A percentile compares a stretch with the other conserved stretches of the same genome.
These are phyloP conservation scores for Phodopus roborovskii DNA, from an alignment of 2,113 vertebrate species.

Conservation along the genomic window DNA sequence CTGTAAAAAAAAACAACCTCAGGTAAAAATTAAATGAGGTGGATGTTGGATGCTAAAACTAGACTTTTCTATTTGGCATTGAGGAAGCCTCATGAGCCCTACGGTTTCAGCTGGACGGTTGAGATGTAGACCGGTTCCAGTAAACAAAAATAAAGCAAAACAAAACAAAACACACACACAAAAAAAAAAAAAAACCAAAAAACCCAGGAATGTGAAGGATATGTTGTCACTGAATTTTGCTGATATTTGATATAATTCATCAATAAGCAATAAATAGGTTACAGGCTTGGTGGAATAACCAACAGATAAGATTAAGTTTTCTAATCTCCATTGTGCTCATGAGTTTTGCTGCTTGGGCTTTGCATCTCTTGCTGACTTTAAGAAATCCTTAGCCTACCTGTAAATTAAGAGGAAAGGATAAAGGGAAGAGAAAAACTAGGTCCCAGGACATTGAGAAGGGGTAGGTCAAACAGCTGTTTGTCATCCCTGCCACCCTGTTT, in stretches of 20 bases:
- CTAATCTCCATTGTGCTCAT: neutral
- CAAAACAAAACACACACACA: too few relatives aligned
- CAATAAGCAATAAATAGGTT: neutral
- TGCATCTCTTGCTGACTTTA: neutral
- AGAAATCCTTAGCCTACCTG: neutral
- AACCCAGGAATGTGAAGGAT: neutral
- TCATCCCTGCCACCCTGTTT: accelerated
- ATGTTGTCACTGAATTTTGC: neutral
- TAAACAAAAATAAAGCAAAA: neutral
- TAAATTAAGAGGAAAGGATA: neutral
- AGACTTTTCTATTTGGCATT: neutral
- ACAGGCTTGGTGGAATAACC: neutral
- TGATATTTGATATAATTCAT: neutral
- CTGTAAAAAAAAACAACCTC: conserved; percentile 7
- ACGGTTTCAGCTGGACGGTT: neutral
- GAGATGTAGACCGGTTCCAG: neutral
- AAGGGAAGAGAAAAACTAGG: neutral
- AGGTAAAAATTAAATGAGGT: conserved; percentile 11
- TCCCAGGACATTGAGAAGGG: neutral
- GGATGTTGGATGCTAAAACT: neutral
- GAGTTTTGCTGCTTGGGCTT: neutral
- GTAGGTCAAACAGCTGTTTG: neutral
- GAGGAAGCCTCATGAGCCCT: neutral
- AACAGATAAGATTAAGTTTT: neutral
- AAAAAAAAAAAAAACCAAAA: neutral